Percentiles rank a stretch among this genome's conserved stretches.
phyloP scores from a whole-genome alignment of 2,113 vertebrate genomes.

The Heterotis niloticus region DNA sequence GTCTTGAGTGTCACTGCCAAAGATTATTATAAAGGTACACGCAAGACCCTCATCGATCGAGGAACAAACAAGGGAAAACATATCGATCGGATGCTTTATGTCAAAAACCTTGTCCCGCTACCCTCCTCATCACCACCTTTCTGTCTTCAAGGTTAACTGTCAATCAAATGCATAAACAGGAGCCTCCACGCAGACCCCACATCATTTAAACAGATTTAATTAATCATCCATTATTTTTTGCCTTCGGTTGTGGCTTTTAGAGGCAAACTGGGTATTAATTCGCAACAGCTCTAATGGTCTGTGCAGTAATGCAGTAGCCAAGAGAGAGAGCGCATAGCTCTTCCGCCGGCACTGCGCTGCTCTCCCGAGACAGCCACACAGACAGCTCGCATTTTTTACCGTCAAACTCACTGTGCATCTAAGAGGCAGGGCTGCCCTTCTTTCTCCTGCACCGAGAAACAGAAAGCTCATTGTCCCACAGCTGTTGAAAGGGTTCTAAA shows the following conservation, averaged over 20 bases:
- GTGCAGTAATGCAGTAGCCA: background rate
- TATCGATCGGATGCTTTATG: conserved; percentile 6
- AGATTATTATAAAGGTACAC: background rate
- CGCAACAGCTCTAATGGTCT: conserved; percentile 19
- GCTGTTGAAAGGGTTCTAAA: too few species aligned
- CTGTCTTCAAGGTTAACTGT: conserved; percentile 21
- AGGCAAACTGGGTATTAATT: conserved; percentile 32
- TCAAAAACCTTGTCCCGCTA: background rate
- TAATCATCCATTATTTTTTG: conserved; percentile 16
- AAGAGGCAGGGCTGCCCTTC: too few species aligned
- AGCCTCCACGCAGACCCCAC: background rate
- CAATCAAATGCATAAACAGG: conserved; percentile 15
- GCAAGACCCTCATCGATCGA: conserved; percentile 8
- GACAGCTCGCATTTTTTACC: conserved; percentile 12
- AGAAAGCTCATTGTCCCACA: too few species aligned
- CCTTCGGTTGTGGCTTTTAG: conserved; percentile 24
- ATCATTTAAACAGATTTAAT: conserved; percentile 28
- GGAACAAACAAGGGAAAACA: conserved; percentile 1
- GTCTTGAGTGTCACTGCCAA: background rate
- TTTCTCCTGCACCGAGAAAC: too few species aligned
- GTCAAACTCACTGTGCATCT: background rate
- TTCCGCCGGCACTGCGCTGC: background rate
- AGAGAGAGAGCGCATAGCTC: background rate
- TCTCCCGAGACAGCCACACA: background rate
- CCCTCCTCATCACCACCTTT: background rate